A percentile compares a stretch with the other conserved stretches of the same genome.
These are phyloP conservation scores for Neuroterus valhalla DNA, from an alignment of 1,140 invertebrate species.

Conservation along the genomic window DNA sequence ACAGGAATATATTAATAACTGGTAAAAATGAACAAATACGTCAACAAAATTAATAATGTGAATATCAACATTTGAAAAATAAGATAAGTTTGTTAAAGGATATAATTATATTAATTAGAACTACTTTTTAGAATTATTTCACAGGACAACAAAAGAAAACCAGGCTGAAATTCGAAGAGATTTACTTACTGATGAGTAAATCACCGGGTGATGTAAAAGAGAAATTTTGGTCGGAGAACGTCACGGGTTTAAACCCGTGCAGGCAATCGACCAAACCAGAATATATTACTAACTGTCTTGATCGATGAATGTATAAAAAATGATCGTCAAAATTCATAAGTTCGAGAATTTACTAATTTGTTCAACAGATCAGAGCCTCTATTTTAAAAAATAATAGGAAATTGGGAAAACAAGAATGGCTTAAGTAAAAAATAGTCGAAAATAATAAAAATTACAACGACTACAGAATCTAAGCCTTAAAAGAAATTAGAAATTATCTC, in stretches of 20 bases:
- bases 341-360: too few relatives aligned
- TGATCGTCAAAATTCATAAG: too few relatives aligned
- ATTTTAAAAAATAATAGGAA: too few relatives aligned
- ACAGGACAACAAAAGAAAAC: slow-evolving; percentile 28
- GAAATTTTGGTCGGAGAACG: slow-evolving; percentile 61
- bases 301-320: slow-evolving; percentile 36
- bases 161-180: slow-evolving; percentile 23
- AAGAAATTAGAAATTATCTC: too few relatives aligned
- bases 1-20: background rate
- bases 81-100: background rate
- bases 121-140: slow-evolving; percentile 33
- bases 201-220: slow-evolving; percentile 66
- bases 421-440: background rate
- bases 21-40: too few relatives aligned
- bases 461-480: too few relatives aligned
- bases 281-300: slow-evolving; percentile 59
- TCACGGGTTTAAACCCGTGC: slow-evolving; percentile 58
- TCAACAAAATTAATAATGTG: slow-evolving; percentile 13
- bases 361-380: too few relatives aligned
- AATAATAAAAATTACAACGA: too few relatives aligned
- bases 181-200: slow-evolving; percentile 70
- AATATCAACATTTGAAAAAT: slow-evolving; percentile 42
- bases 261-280: slow-evolving; percentile 63
- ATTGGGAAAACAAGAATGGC: too few relatives aligned
- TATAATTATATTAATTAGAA: background rate